Base-by-base conservation (phyloP, 2,797 vertebrate species). In the Iguana delicatissima region DNA sequence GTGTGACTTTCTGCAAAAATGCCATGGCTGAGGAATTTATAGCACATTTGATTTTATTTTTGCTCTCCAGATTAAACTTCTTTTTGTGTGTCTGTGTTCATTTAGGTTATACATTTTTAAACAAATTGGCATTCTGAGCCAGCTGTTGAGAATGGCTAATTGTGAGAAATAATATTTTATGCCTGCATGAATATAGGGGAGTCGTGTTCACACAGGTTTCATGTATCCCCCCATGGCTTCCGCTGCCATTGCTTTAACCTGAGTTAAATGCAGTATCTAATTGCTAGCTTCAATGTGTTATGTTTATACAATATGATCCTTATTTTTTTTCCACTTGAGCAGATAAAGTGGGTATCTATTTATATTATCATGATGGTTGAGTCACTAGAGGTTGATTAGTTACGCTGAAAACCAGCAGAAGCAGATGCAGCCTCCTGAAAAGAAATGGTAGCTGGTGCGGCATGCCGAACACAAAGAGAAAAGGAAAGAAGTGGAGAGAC, bases 221-320 rank as follows among this genome's bases (percentile, higher is more conserved):
- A 88, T 1, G 0, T 86, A 84, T 32, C 88, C 86, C 67, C 87
- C 88, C 59, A 92, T 85, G 6, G 24, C 95, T 96, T 92, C 81
- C 64, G 86, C 90, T 94, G 80, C 87, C 88, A 77, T 80, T 93
- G 59, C 89, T 95, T 95, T 91, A 96, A 59, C 73, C 72, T 80
- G 85, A 92, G 73, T 93, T 95, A 96, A 95, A 95, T 89, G 84
- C 16, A 93, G 90, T 87, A 93, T 94, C 91, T 95, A 95, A 95
- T 95, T 96, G 95, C 94, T 92, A 96, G 94, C 92, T 94, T 74
- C 82, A 95, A 89, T 93, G 86, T 62, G 88, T 95, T 94, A 95
- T 95, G 93, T 96, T 97, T 96, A 96, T 94, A 94, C 94, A 96
- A 95, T 96, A 95, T 91, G 93, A 95, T 95, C 91, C 85, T 94